A percentile compares a stretch with the other conserved stretches of the same genome.
These are phyloP conservation scores for Zele albiditarsus DNA, from an alignment of 2,888 invertebrate species.

Conservation along the genomic window DNA sequence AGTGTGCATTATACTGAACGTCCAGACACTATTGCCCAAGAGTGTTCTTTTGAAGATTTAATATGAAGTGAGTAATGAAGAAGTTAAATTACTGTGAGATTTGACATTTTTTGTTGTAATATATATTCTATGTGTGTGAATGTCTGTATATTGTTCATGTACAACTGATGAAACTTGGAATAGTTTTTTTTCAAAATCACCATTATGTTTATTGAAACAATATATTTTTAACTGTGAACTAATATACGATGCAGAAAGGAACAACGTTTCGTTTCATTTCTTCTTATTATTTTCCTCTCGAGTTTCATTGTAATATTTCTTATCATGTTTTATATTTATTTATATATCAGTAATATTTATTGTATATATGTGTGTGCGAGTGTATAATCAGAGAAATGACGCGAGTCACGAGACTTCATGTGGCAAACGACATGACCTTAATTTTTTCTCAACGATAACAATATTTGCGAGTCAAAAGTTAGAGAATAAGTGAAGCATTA, in stretches of 20 bases:
- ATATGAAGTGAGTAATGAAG: not conserved
- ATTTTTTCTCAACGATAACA: constrained; percentile 43
- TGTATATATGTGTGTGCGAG: not conserved
- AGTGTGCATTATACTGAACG: not conserved
- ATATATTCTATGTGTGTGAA: not conserved
- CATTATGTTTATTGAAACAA: too few species aligned
- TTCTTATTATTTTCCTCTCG: not conserved
- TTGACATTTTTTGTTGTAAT: constrained; percentile 3
- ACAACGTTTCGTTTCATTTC: too few species aligned
- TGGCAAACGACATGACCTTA: constrained; percentile 44
- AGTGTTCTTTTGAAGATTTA: constrained; percentile 27
- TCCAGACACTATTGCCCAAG: constrained; percentile 1
- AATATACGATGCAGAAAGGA: too few species aligned
- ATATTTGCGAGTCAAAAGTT: constrained; percentile 16
- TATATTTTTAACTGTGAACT: too few species aligned
- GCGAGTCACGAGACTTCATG: constrained; percentile 51
- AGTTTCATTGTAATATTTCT: not conserved
- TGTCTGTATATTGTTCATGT: too few species aligned
- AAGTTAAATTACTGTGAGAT: not conserved
- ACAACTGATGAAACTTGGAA: too few species aligned
- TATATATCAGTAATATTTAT: not conserved
- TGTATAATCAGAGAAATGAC: constrained; percentile 41
- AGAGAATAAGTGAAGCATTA: not conserved
- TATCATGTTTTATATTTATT: not conserved
- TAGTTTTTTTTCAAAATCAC: too few species aligned